Evolutionary conservation across 2,888 invertebrate genomes (phyloP).

Genomic region (Hanleya hanleyi): DNA sequence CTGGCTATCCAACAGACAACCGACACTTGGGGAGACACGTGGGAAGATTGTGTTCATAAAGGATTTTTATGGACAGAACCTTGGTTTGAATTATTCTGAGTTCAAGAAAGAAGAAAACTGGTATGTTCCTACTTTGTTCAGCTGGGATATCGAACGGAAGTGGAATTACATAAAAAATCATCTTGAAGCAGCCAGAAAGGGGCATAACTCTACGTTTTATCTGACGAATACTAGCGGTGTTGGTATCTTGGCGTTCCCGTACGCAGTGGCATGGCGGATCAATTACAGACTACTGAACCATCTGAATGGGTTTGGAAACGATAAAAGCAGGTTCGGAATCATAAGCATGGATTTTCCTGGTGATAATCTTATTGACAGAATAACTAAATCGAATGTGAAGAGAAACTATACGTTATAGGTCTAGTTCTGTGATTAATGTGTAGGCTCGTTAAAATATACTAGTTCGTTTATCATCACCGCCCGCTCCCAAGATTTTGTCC

Average conservation of each 20-base stretch:
- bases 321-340: neutral
- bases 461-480: too few relatives aligned
- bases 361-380: neutral
- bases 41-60: slow-evolving; percentile 5
- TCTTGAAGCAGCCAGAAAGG: neutral
- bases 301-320: neutral
- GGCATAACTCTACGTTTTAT: neutral
- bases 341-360: slow-evolving; percentile 4
- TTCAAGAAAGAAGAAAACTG: neutral
- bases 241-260: neutral
- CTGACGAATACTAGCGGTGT: neutral
- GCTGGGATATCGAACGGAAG: neutral
- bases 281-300: neutral
- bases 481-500: too few relatives aligned
- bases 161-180: neutral
- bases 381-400: neutral
- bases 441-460: too few relatives aligned
- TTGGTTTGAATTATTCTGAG: neutral
- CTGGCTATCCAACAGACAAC: neutral
- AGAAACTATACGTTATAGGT: too few relatives aligned
- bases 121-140: neutral
- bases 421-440: too few relatives aligned
- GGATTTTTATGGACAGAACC: neutral
- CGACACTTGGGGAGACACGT: neutral
- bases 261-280: neutral